Base-by-base conservation (phyloP, 2,888 invertebrate species). In the Microctonus hyperodae region DNA sequence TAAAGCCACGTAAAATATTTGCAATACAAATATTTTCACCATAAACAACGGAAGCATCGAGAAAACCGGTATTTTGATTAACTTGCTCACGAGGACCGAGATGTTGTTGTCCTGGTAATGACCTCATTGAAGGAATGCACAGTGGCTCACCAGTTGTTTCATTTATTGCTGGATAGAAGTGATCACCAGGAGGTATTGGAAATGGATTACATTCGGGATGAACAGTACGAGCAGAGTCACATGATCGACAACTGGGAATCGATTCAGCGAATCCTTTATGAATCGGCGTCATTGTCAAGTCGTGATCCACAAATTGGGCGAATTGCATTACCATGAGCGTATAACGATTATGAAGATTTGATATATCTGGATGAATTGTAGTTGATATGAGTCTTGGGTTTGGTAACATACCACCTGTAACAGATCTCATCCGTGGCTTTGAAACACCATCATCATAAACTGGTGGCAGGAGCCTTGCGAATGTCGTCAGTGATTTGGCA, bases 131-230 rank as follows among this genome's bases (percentile, higher is more conserved):
- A 0, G 97, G 96, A 85, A 97, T 94, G 84, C 97, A 97, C 73
- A 95, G 87, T 13, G 93, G 86, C 65, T 91, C 90, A 0, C 96
- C 96, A 2, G 92, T 92, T 0, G 92, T 91, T 9, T 91, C 89
- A 80, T 96, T 95, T 35, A 92, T 89, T 70, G 94, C 92, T 0
- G 96, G 94, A 81, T 95, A 97, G 84, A 92, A 95, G 69, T 95
- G 93, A 83, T 97, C 97, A 0, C 94, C 92, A 0, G 91, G 83
- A 0, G 96, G 97, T 0, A 97, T 91, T 0, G 92, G 92, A 86
- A 97, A 95, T 0, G 97, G 97, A 86, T 93, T 92, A 80, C 97
- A 97, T 80, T 97, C 96, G 0, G 95, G 95, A 81, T 97, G 97
- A 0, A 97, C 95, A 0, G 93, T 93, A 59, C 91, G 87, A 0